Evolutionary conservation across 1,140 invertebrate genomes (phyloP), one percentile per base, ranked within the genome.

Genomic region (Drosophila bipectinata): DNA sequence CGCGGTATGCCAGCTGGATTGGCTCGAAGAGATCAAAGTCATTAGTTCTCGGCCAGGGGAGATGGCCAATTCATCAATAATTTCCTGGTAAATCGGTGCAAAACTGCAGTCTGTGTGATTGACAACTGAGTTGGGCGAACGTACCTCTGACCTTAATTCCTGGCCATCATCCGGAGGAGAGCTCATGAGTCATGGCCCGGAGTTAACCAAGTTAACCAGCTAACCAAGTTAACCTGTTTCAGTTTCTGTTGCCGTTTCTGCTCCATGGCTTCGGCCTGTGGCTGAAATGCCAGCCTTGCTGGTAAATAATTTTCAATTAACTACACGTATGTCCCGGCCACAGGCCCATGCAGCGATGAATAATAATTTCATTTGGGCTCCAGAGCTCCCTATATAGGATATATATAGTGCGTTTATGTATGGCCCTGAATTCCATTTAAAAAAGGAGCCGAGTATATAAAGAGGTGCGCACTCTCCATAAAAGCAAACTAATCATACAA

Each of bases 401-500:
- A 39, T 55, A 45, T 37, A 67, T 30, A 26, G 7, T 45, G 4
- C 34, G 4, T 37, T 37, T 45, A 26, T 47, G 26, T 28, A 37
- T 5, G 15, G n/a, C n/a, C 14, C 14, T 44, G 41, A 5, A 15
- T 18, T 44, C 15, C 30, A 26, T 47, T 24, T 28, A 56, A 57
- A 69, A 68, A 47, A 39, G 44, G 41, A 57, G 63, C 44, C 28
- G 44, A 28, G 34, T 9, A 64, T 30, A 44, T 32, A 18, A 18
- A 15, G 30, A 55, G 49, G 48, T 51, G 49, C 51, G 32, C 39
- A 55, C 52, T 59, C 61, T 41, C 78, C 83, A 82, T 87, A 82
- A 88, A 82, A 74, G 73, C 60, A 68, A 87, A 88, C 82, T 87
- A 87, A 87, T 87, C 82, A 87, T 63, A 85, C 82, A 87, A 88